These are phyloP conservation scores for Brachyopa scutellaris DNA, from an alignment of 2,888 invertebrate species.

Conservation along the genomic window DNA sequence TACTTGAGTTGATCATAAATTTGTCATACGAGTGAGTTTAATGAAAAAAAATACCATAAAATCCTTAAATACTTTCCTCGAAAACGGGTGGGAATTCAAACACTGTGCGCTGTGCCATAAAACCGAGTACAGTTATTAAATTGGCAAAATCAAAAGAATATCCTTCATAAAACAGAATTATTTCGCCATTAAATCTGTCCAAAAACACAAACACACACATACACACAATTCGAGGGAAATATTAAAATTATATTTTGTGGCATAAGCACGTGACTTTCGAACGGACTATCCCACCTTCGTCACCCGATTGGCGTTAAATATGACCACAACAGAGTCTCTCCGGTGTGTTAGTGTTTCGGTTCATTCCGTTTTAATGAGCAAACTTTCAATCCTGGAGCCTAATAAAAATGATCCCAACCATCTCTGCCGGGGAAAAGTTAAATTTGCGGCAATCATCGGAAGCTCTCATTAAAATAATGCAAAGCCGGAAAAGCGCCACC, in stretches of 20 bases:
- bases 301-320: constrained; percentile 14
- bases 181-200: constrained; percentile 57
- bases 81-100: not conserved
- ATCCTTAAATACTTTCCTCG: constrained; percentile 42
- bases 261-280: constrained; percentile 70
- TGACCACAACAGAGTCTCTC: constrained; percentile 28
- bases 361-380: constrained; percentile 67
- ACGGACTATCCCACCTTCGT: not conserved
- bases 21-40: no score
- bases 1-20: not conserved
- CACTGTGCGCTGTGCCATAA: constrained; percentile 16
- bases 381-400: constrained; percentile 63
- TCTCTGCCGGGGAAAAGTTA: constrained; percentile 42
- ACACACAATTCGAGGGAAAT: constrained; percentile 41
- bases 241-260: constrained; percentile 69
- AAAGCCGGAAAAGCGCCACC: constrained; percentile 29
- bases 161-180: constrained; percentile 46
- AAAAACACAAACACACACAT: no score
- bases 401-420: constrained; percentile 56
- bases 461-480: constrained; percentile 64
- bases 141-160: constrained; percentile 64
- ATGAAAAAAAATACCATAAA: no score
- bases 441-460: constrained; percentile 69
- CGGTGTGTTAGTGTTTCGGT: not conserved
- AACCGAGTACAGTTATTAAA: constrained; percentile 27